Evolutionary conservation across 2,113 vertebrate species (phyloP).

Genomic region (Mobula hypostoma): DNA sequence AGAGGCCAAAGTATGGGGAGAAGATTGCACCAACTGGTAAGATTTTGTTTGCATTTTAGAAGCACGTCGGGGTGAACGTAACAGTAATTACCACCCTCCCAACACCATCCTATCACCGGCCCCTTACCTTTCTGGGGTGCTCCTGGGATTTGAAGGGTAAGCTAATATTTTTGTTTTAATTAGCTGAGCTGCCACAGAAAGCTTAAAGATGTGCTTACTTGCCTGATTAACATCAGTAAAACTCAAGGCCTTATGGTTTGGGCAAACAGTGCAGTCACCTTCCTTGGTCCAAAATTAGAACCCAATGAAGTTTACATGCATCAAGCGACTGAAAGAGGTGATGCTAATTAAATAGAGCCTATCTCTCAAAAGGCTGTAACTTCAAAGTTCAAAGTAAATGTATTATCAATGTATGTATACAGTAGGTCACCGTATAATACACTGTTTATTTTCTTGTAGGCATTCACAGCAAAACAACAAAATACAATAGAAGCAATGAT

Average conservation of each 20-base stretch:
- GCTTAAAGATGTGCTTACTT: neutral
- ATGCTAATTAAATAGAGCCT: neutral
- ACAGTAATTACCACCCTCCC: neutral
- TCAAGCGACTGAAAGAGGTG: neutral
- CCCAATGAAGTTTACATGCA: too few species aligned
- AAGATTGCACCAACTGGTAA: neutral
- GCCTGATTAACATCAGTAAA: neutral
- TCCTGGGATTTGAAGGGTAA: neutral
- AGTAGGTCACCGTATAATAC: too few species aligned
- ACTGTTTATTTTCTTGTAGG: too few species aligned
- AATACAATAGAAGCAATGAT: too few species aligned
- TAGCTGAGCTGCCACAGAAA: neutral
- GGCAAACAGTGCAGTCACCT: neutral
- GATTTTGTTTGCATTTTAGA: neutral
- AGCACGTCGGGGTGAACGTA: neutral
- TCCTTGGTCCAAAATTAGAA: neutral
- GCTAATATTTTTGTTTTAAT: neutral
- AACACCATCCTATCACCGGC: neutral
- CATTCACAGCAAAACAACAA: too few species aligned
- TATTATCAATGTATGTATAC: too few species aligned
- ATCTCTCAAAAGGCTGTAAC: neutral
- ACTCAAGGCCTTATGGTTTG: neutral
- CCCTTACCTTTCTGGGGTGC: neutral
- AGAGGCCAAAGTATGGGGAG: neutral
- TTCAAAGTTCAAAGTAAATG: too few species aligned